Evolutionary conservation across 2,888 invertebrate species (phyloP), one percentile per base, ranked within the genome.

Genomic region (Aleiodes testaceus): DNA sequence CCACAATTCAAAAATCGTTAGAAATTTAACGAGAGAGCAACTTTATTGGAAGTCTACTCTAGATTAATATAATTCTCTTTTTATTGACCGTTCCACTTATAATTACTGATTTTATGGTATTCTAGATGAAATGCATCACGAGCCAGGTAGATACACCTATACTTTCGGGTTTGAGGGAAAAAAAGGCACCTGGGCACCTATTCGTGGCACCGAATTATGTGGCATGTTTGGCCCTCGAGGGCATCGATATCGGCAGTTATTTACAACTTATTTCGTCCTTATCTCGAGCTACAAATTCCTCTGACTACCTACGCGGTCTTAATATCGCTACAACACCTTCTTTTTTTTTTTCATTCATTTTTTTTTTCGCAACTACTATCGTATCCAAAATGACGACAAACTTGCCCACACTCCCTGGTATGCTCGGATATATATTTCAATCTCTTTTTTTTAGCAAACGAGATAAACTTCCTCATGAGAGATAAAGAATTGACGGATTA

Each of bases 221-320:
- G 70, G 52, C 26, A 30, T 70, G 47, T 53, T 42, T 50, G 69
- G 69, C 66, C 71, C 75, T 74, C 72, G 69, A 70, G 75, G 66
- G 74, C 75, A 74, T 73, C 75, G 75, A 77, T 77, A 77, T 77
- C 74, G 74, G 66, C 64, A 52, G 61, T 75, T 74, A 73, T 75
- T 77, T 77, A 75, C 70, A 72, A 75, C 74, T 44, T 73, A 71
- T 75, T 72, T 55, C 71, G 68, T 69, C 71, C 70, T 75, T 75
- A 77, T 77, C 75, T 73, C 72, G 72, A 59, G 63, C 74, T 71
- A 75, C 75, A 75, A 77, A 77, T 77, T 75, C 74, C 70, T 73
- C 14, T 12, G 42, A 44, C 72, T 69, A 45, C 76, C 75, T 77
- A 77, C 75, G 74, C 72, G 67, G 47, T 55, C 47, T 59, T 42